Percentiles rank a stretch among this genome's conserved stretches.
Conservation (phyloP, 2,113 vertebrate genomes). For the Gobius niger region DNA sequence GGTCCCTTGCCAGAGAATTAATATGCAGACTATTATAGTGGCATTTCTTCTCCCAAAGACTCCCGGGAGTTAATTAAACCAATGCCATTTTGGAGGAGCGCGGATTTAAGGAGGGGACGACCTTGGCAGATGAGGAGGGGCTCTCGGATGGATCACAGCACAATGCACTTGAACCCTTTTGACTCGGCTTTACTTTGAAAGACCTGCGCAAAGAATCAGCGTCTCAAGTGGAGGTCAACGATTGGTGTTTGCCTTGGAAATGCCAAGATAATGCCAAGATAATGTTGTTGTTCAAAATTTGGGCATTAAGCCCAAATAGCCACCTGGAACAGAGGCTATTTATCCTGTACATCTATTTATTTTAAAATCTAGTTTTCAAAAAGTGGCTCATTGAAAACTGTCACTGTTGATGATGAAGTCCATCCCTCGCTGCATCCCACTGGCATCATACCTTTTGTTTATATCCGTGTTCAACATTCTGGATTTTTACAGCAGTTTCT, state of each 20-base stretch:
- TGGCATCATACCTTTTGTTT: no score
- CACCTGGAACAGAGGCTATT: no score
- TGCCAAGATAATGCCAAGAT: conserved; percentile 18
- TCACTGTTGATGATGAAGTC: no score
- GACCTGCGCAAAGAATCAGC: conserved; percentile 6
- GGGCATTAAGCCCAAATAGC: no score
- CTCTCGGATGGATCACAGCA: conserved; percentile 21
- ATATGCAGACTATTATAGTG: conserved; percentile 63
- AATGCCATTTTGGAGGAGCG: conserved; percentile 47
- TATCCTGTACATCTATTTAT: no score
- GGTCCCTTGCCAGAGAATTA: conserved; percentile 58
- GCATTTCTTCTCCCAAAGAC: conserved; percentile 48
- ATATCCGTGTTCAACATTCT: no score
- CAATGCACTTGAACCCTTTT: conserved; percentile 36
- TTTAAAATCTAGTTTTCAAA: no score
- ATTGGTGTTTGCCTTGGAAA: conserved; percentile 24
- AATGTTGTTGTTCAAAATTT: background rate
- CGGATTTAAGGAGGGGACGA: conserved; percentile 33
- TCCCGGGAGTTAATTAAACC: conserved; percentile 69
- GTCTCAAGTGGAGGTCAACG: conserved; percentile 6
- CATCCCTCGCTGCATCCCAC: no score
- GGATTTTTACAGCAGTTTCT: no score
- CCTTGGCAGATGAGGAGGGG: conserved; percentile 43
- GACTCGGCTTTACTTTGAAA: conserved; percentile 18
- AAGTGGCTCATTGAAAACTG: no score